A percentile compares a stretch with the other conserved stretches of the same genome.
phyloP scores from a whole-genome alignment of 2,113 vertebrate genomes.

The Panurus biarmicus region DNA sequence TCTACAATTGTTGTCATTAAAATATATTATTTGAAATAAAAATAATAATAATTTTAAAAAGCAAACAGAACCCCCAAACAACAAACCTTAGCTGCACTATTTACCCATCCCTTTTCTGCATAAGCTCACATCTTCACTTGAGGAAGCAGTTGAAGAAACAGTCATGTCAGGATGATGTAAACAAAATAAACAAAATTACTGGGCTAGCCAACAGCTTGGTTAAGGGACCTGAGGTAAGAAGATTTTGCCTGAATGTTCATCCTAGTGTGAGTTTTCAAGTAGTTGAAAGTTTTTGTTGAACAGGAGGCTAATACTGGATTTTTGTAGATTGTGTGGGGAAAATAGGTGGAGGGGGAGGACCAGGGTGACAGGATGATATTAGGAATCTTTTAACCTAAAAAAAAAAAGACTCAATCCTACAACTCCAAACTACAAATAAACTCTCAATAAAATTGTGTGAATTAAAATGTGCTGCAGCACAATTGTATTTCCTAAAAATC shows the following conservation, averaged over 20 bases:
- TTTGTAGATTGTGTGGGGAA: not conserved
- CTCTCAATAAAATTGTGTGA: not conserved
- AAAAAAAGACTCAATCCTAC: not conserved
- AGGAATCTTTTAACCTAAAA: not conserved
- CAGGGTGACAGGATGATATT: not conserved
- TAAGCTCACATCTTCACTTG: constrained; percentile 72
- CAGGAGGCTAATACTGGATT: not conserved
- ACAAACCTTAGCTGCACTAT: not conserved
- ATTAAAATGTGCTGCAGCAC: not conserved
- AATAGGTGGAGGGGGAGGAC: fast-evolving
- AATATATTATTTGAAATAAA: not conserved
- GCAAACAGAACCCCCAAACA: not conserved
- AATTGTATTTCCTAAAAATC: not conserved
- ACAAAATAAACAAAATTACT: constrained; percentile 69
- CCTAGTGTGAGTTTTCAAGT: not conserved
- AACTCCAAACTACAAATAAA: not conserved
- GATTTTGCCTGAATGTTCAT: not conserved
- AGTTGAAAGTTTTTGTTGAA: not conserved
- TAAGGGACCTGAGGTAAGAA: constrained; percentile 76
- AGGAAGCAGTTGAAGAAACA: constrained; percentile 76
- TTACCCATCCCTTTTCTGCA: not conserved
- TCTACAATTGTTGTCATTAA: not conserved
- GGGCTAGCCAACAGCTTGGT: constrained; percentile 76
- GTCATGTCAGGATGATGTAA: constrained; percentile 77
- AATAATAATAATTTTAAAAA: not conserved